phyloP scores from a whole-genome alignment of 2,888 invertebrate genomes.

The Stenotaenia linearis region DNA sequence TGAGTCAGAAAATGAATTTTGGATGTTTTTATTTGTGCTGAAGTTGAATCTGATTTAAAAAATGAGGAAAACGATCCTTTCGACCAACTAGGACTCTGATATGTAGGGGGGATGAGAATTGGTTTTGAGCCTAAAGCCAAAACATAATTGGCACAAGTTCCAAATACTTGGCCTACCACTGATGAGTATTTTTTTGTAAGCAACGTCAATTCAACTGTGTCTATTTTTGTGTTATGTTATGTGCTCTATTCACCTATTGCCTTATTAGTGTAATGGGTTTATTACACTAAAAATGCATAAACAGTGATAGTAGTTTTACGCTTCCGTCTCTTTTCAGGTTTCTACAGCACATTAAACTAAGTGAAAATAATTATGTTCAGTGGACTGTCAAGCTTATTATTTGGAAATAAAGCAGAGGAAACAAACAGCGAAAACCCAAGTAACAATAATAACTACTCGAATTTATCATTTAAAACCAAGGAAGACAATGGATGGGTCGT shows the following conservation, averaged over 20 bases:
- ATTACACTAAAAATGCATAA: neutral
- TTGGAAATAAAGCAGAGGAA: neutral
- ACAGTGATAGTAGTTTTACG: too few species aligned
- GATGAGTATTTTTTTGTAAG: neutral
- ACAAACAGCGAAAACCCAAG: neutral
- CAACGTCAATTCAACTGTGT: neutral
- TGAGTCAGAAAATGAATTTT: too few species aligned
- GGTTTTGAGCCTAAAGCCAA: neutral
- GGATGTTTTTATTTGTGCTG: too few species aligned
- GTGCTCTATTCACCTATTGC: neutral
- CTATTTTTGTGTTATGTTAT: neutral
- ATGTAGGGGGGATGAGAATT: neutral
- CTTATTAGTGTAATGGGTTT: neutral
- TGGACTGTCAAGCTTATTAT: conserved; percentile 10
- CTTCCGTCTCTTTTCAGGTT: neutral
- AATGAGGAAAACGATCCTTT: too few species aligned
- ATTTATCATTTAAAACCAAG: neutral
- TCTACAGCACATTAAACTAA: neutral
- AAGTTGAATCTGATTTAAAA: too few species aligned
- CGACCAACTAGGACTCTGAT: too few species aligned
- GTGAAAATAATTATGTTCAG: conserved; percentile 17
- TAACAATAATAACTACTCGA: neutral
- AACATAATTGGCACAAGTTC: neutral
- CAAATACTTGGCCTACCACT: neutral
- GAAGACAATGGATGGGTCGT: conserved; percentile 26